These are phyloP conservation scores for Hippolais icterina DNA, from an alignment of 2,113 vertebrate genomes.

Conservation along the genomic window DNA sequence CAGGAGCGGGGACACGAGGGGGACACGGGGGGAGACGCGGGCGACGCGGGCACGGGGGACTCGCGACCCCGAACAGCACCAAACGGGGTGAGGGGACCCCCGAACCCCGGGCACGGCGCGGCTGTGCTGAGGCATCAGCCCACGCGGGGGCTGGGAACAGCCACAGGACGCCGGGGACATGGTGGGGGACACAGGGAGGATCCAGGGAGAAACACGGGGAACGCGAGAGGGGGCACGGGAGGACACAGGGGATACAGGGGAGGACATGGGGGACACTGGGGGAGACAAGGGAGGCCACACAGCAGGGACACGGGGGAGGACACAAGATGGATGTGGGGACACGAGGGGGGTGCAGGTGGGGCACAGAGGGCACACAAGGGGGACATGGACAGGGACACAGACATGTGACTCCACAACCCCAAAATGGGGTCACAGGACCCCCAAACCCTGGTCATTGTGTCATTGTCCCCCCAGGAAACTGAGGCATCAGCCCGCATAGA, in stretches of 20 bases:
- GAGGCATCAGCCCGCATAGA: neutral
- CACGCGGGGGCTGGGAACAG: neutral
- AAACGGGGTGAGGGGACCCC: neutral
- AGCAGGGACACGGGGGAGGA: neutral
- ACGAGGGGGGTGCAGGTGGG: too few species aligned
- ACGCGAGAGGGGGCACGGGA: neutral
- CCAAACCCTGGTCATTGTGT: neutral
- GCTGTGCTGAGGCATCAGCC: neutral
- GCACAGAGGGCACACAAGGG: neutral
- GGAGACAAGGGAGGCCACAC: too few species aligned
- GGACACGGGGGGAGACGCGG: neutral
- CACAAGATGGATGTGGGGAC: neutral
- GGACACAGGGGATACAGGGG: neutral
- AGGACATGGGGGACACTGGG: too few species aligned
- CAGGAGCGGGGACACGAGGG: neutral
- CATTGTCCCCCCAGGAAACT: neutral
- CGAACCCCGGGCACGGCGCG: neutral
- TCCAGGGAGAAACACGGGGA: neutral
- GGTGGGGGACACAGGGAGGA: neutral
- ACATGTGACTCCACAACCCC: fast-evolving
- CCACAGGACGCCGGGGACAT: neutral
- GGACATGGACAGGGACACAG: neutral
- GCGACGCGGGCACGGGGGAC: too few species aligned
- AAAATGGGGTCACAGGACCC: neutral
- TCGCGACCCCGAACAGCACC: too few species aligned